A percentile compares a stretch with the other conserved stretches of the same genome.
Conservation (phyloP, 2,797 vertebrate genomes). For the Coendou prehensilis region DNA sequence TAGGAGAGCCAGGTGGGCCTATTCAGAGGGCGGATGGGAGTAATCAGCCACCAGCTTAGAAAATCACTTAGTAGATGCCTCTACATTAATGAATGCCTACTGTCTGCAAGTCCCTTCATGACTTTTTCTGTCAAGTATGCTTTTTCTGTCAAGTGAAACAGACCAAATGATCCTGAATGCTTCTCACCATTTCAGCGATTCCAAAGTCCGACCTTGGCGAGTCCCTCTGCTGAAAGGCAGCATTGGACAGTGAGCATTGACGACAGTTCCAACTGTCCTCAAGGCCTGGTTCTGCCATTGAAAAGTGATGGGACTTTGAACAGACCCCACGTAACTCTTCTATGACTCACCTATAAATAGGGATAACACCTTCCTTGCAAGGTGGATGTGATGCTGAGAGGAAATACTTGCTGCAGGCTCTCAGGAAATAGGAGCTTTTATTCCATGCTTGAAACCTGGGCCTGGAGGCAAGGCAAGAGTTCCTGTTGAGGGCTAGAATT, state of each 20-base stretch:
- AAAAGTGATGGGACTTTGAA: not conserved
- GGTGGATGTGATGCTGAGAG: not conserved
- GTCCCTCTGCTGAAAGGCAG: not conserved
- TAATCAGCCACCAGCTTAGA: not conserved
- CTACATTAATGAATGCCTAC: not conserved
- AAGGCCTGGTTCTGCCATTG: not conserved
- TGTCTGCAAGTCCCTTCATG: not conserved
- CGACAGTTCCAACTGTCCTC: not conserved
- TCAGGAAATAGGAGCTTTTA: not conserved
- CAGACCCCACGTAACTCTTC: not conserved
- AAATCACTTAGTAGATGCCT: not conserved
- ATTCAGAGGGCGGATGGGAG: not conserved
- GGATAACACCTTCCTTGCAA: not conserved
- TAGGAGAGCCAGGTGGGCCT: accelerated
- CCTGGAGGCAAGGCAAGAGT: not conserved
- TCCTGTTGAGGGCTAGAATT: not conserved
- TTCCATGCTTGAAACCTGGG: not conserved
- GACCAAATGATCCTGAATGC: not conserved
- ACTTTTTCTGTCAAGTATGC: not conserved
- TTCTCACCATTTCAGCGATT: not conserved
- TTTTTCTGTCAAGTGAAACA: not conserved
- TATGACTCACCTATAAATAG: not conserved
- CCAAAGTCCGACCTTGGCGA: not conserved
- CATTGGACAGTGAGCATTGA: not conserved
- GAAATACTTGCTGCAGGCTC: not conserved